phyloP scores from a whole-genome alignment of 2,888 invertebrate species.

The Mystacides longicornis region DNA sequence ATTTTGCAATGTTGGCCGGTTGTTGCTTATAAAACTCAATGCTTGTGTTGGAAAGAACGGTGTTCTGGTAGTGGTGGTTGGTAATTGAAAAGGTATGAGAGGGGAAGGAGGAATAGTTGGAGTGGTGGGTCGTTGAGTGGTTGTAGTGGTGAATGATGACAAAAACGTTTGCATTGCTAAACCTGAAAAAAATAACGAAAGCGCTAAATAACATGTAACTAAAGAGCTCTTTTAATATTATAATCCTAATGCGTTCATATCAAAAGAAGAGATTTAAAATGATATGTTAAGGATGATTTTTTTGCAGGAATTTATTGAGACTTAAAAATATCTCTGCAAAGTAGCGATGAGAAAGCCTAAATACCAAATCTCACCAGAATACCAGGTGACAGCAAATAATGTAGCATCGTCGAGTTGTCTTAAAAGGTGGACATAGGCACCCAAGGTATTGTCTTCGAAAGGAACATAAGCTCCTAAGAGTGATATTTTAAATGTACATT shows the following conservation, averaged over 20 bases:
- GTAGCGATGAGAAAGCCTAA: background rate
- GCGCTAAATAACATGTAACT: background rate
- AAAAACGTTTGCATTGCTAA: constrained; percentile 13
- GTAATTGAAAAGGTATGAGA: background rate
- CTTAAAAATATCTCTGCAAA: background rate
- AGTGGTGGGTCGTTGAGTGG: background rate
- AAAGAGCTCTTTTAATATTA: background rate
- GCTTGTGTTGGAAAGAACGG: background rate
- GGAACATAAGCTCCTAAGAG: too few species aligned
- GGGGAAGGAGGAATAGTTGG: background rate
- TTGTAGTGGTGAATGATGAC: background rate
- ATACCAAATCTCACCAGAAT: too few species aligned
- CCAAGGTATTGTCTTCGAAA: too few species aligned
- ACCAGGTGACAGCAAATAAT: too few species aligned
- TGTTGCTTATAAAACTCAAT: background rate
- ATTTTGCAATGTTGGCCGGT: background rate
- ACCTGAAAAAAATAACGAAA: constrained; percentile 5
- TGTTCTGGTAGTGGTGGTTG: background rate
- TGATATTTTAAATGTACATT: too few species aligned
- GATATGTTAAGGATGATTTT: background rate
- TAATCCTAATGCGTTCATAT: background rate
- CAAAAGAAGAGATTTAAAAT: background rate
- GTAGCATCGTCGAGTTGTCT: too few species aligned
- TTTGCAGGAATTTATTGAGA: background rate
- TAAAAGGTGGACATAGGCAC: too few species aligned